Base-by-base conservation (phyloP, 2,888 invertebrate genomes). In the Brachypterus glaber region DNA sequence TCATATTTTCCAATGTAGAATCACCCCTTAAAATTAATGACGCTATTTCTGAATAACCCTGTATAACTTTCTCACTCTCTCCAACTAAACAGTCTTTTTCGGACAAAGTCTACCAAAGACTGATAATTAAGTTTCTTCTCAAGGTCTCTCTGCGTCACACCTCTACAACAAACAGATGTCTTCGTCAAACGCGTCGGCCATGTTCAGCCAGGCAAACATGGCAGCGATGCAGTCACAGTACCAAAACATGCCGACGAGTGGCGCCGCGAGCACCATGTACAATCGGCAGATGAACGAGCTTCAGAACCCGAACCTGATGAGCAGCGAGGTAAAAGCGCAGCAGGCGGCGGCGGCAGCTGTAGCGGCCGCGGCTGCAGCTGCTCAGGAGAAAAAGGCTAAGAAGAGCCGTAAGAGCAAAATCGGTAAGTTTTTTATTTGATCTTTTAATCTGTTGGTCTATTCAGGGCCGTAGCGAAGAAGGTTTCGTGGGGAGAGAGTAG, bases 111-210 rank as follows among this genome's bases (percentile, higher is more conserved):
- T n/a, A n/a, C n/a, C n/a, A n/a, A n/a, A n/a, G n/a, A n/a, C n/a
- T n/a, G n/a, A n/a, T n/a, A n/a, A n/a, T n/a, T n/a, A n/a, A n/a
- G n/a, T n/a, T n/a, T 27, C 5, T 27, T 27, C 5, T 27, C 12
- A 27, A 11, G 27, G 27, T 21, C 12, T 27, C 4, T 11, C 11
- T 11, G 4, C 7, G 27, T 27, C 27, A 11, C 27, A 27, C 27
- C 56, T 66, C 51, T 63, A 63, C 44, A 59, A 55, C 33, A 65
- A 64, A 47, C 52, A 57, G 2, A 59, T 59, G 31, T 48, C 57
- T 4, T 55, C 57, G 3, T n/a, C n/a, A n/a, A 57, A 51, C 37
- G 37, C 60, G 1, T 49, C 59, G 0, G 53, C 63, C 12, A 62
- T 64, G 48, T 64, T 64, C 41, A 59, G 57, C 36, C 64, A 64